Evolutionary conservation across 2,888 invertebrate genomes (phyloP), one percentile per base, ranked within the genome.

Genomic region (Endotricha flammealis): DNA sequence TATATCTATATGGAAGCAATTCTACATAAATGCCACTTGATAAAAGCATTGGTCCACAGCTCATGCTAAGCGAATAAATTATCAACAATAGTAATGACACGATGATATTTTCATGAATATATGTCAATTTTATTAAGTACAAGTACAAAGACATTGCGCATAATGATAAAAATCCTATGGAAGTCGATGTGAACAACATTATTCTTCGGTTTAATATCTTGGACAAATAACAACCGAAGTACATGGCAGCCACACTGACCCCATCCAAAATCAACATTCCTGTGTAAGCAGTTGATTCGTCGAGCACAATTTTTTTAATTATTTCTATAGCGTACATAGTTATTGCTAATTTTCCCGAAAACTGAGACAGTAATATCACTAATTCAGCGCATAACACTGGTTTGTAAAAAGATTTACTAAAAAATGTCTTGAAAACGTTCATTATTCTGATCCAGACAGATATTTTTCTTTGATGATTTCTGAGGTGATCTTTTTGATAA

Each of bases 191-290:
- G 5, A 55, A 41, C 4, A 64, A 38, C 20, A 61, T 38, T 5
- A 50, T 57, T 5, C 67, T 39, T 33, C 64, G 46, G 29, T 50
- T 59, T 3, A 63, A 14, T 24, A 53, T 36, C 32, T 50, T 61
- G 1, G 57, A 38, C 5, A 63, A 11, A 3, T 35, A 29, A 41
- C 65, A 60, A 0, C 68, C 69, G 6, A 56, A 6, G 31, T 64
- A 64, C 57, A 59, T 64, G 1, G 58, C 55, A 0, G 44, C 11
- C 1, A 66, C 48, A 1, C 60, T 62, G 0, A 64, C 41, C 1
- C 57, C 60, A 25, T 65, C 66, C 17, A 67, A 38, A 12, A 57
- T 49, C 0, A 65, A 32, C 59, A 67, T 64, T 2, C 56, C 63
- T 13, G 25, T 23, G 27, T 62, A 57, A 1, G 62, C 57, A 0